A percentile compares a stretch with the other conserved stretches of the same genome.
Evolutionary conservation across 2,797 vertebrate species (phyloP).

Genomic region (Prunella strophiata): DNA sequence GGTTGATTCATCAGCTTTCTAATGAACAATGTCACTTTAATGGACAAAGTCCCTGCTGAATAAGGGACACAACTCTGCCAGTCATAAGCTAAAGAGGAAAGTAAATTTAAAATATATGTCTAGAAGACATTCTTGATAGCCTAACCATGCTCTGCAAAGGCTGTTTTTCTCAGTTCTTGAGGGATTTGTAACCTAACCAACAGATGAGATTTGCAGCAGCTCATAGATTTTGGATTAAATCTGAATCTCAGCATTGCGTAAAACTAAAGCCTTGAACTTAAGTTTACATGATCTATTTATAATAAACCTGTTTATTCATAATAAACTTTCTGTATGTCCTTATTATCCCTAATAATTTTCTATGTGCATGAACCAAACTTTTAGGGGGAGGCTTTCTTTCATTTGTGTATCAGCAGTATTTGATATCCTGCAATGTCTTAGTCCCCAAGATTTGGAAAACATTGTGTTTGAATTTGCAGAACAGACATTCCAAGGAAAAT

Average conservation of each 20-base stretch:
- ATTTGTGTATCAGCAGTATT: not conserved
- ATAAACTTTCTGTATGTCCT: not conserved
- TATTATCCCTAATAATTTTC: not conserved
- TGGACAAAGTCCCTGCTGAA: not conserved
- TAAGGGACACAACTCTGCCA: not conserved
- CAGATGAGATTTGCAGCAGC: not conserved
- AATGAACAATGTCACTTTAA: not conserved
- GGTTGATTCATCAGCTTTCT: not conserved
- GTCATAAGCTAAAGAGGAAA: not conserved
- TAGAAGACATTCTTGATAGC: not conserved
- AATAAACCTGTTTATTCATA: not conserved
- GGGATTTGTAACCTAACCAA: not conserved
- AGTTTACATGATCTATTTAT: not conserved
- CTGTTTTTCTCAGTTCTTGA: not conserved
- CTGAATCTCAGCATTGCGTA: not conserved
- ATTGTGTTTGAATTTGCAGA: not conserved
- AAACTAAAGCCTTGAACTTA: not conserved
- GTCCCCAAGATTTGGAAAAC: not conserved
- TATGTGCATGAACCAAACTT: not conserved
- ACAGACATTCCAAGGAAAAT: not conserved
- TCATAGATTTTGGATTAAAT: not conserved
- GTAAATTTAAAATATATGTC: not conserved
- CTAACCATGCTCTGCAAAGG: not conserved
- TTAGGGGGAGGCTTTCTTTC: not conserved
- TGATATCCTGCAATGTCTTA: not conserved